Evolutionary conservation across 2,797 vertebrate genomes (phyloP).

Genomic region (Labroides dimidiatus): DNA sequence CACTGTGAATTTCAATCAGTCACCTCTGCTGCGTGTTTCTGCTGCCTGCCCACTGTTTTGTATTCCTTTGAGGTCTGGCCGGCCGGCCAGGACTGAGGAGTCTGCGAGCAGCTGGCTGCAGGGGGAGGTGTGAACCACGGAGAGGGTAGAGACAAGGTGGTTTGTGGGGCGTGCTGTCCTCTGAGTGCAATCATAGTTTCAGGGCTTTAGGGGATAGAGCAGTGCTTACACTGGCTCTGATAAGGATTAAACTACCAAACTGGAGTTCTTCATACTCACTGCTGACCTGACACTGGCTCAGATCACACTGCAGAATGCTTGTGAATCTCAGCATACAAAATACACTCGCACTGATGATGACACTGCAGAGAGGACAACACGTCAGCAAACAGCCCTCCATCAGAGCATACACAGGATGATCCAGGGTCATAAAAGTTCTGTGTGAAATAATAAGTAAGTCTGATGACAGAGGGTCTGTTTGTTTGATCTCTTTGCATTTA

Average conservation of each 20-base stretch:
- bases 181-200: slow-evolving; percentile 34
- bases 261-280: slow-evolving; percentile 22
- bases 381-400: background rate
- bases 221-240: slow-evolving; percentile 9
- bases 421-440: background rate
- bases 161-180: slow-evolving; percentile 9
- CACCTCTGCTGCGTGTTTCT: slow-evolving; percentile 58
- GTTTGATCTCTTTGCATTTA: too few species aligned
- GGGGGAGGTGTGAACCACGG: slow-evolving; percentile 45
- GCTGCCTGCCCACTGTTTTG: slow-evolving; percentile 27
- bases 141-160: slow-evolving; percentile 8
- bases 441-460: too few species aligned
- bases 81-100: slow-evolving; percentile 33
- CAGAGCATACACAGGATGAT: background rate
- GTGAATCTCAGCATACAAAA: slow-evolving; percentile 17
- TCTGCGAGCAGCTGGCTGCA: slow-evolving; percentile 51
- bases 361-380: background rate
- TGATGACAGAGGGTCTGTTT: too few species aligned
- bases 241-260: slow-evolving; percentile 22
- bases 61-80: slow-evolving; percentile 50
- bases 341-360: background rate
- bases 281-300: slow-evolving; percentile 22
- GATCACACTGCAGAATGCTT: slow-evolving; percentile 28
- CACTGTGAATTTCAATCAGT: slow-evolving; percentile 71
- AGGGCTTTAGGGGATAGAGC: slow-evolving; percentile 16